These are phyloP conservation scores for Calliphora vicina DNA, from an alignment of 1,140 invertebrate genomes.

Conservation along the genomic window DNA sequence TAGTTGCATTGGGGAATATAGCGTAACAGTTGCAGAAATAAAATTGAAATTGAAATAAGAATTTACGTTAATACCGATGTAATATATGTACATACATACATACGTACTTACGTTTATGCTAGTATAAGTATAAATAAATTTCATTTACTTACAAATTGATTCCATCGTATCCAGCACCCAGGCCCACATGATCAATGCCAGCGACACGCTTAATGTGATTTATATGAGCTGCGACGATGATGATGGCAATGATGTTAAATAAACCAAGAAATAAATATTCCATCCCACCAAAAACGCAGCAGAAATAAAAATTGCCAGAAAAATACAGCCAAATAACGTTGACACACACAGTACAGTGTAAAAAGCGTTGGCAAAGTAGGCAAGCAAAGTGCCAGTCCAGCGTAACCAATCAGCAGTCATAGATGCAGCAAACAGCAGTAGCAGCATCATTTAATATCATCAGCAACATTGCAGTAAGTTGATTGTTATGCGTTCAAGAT, in stretches of 20 bases:
- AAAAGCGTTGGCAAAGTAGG: neutral
- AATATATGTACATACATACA: neutral
- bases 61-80: neutral
- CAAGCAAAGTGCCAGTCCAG: neutral
- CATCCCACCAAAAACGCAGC: neutral
- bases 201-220: slow-evolving; percentile 89
- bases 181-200: slow-evolving; percentile 87
- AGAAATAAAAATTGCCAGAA: neutral
- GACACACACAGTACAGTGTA: neutral
- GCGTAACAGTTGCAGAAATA: neutral
- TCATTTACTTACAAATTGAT: slow-evolving; percentile 85
- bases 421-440: neutral
- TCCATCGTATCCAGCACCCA: slow-evolving; percentile 88
- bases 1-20: neutral
- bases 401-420: slow-evolving; percentile 2
- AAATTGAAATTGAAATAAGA: neutral
- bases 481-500: slow-evolving; percentile 25
- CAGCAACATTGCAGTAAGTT: neutral
- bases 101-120: neutral
- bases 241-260: neutral
- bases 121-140: slow-evolving; percentile 19
- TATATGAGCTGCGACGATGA: slow-evolving; percentile 78
- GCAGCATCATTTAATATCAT: slow-evolving; percentile 8
- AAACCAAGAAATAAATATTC: slow-evolving; percentile 3
- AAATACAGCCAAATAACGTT: neutral